A percentile compares a stretch with the other conserved stretches of the same genome.
Evolutionary conservation across 2,113 vertebrate species (phyloP).

Genomic region (Irena cyanogastra): DNA sequence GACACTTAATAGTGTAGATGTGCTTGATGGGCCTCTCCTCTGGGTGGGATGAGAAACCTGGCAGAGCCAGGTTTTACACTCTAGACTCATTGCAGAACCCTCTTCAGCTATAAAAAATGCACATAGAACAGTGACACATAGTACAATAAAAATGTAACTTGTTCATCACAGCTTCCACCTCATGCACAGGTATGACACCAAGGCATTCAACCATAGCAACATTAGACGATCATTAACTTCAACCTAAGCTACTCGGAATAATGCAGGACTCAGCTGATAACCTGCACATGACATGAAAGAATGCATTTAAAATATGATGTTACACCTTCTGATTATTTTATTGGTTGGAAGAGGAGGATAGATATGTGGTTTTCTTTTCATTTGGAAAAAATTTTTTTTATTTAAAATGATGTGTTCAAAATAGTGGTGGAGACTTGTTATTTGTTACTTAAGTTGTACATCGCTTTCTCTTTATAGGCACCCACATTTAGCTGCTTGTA

Average conservation of each 20-base stretch:
- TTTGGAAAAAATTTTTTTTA: background rate
- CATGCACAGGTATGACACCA: slow-evolving; percentile 21
- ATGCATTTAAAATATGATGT: background rate
- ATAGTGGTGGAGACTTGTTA: background rate
- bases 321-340: background rate
- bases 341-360: background rate
- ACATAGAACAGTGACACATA: slow-evolving; percentile 1
- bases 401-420: background rate
- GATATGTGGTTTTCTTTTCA: background rate
- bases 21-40: slow-evolving; percentile 5
- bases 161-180: slow-evolving; percentile 58
- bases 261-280: slow-evolving; percentile 10
- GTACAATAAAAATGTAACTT: slow-evolving; percentile 63
- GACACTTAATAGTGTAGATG: slow-evolving; percentile 11
- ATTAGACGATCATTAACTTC: slow-evolving; percentile 49
- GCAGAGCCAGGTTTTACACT: background rate
- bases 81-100: background rate
- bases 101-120: slow-evolving; percentile 45
- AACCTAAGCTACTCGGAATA: slow-evolving; percentile 27
- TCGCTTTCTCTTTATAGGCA: background rate
- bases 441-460: background rate
- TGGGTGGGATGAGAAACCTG: background rate
- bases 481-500: background rate
- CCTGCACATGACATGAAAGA: background rate
- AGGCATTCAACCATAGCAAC: slow-evolving; percentile 9